Evolutionary conservation across 2,113 vertebrate species (phyloP).

Genomic region (Meriones unguiculatus): DNA sequence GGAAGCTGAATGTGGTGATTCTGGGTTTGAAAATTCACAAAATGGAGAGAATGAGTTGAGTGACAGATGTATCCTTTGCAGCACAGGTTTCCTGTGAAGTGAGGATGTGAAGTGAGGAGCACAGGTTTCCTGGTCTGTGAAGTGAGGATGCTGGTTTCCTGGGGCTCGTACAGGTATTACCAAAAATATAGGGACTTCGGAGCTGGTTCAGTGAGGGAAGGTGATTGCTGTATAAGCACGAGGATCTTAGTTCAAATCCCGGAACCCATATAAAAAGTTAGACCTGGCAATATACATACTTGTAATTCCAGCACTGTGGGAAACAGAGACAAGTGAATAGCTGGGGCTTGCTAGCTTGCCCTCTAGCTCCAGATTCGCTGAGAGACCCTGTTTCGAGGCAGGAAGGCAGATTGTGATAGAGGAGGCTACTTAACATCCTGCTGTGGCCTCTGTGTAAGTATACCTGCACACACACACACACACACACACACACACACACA

Average conservation of each 20-base stretch:
- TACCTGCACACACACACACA: too few relatives aligned
- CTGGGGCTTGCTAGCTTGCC: not conserved
- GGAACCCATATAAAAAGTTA: not conserved
- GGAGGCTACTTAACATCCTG: not conserved
- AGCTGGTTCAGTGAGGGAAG: not conserved
- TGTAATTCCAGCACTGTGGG: not conserved
- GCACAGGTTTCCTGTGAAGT: accelerated
- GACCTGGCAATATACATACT: not conserved
- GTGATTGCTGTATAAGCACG: not conserved
- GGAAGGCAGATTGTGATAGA: not conserved
- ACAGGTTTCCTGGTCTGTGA: not conserved
- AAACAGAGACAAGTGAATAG: not conserved
- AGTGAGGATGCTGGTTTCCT: accelerated
- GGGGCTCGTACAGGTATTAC: not conserved
- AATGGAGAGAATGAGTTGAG: accelerated
- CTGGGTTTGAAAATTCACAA: not conserved
- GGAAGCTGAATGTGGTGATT: not conserved
- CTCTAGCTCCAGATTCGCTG: not conserved
- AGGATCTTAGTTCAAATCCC: not conserved
- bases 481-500: too few relatives aligned
- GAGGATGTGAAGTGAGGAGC: too few relatives aligned
- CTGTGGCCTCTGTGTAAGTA: not conserved
- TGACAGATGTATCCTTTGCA: not conserved
- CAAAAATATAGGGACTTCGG: not conserved
- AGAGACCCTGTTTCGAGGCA: not conserved